These are phyloP conservation scores for Avahi laniger DNA, from an alignment of 2,797 vertebrate genomes.

Conservation along the genomic window DNA sequence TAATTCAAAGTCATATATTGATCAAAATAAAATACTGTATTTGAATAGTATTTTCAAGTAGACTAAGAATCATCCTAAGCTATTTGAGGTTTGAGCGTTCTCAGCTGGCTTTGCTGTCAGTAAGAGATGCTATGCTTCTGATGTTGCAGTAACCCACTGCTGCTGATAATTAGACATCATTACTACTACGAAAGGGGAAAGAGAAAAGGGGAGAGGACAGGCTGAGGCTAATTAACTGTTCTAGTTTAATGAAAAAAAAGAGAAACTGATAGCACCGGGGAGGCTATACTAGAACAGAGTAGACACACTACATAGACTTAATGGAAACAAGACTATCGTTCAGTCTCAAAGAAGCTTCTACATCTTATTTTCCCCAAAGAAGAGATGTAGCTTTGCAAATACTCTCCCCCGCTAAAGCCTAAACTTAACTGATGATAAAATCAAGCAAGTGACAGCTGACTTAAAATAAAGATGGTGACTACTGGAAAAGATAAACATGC, in stretches of 20 bases:
- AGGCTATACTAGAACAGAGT: constrained; percentile 82
- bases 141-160: constrained; percentile 85
- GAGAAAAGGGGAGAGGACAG: constrained; percentile 87
- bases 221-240: constrained; percentile 89
- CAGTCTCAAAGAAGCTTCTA: constrained; percentile 73
- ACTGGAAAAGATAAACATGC: constrained; percentile 61
- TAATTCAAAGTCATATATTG: constrained; percentile 57
- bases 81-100: constrained; percentile 80
- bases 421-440: constrained; percentile 64
- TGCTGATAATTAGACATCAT: constrained; percentile 90
- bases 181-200: constrained; percentile 86
- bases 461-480: constrained; percentile 64
- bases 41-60: constrained; percentile 69
- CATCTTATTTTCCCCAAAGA: constrained; percentile 73
- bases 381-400: constrained; percentile 39
- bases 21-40: constrained; percentile 64
- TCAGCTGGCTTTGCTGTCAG: constrained; percentile 81
- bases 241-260: constrained; percentile 89
- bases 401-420: constrained; percentile 12
- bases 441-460: constrained; percentile 55
- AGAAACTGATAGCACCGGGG: constrained; percentile 86
- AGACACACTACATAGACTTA: constrained; percentile 80
- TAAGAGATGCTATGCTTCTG: constrained; percentile 83
- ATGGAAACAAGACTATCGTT: constrained; percentile 81
- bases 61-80: constrained; percentile 74